phyloP scores from a whole-genome alignment of 2,113 vertebrate genomes.

The Nothoprocta perdicaria region DNA sequence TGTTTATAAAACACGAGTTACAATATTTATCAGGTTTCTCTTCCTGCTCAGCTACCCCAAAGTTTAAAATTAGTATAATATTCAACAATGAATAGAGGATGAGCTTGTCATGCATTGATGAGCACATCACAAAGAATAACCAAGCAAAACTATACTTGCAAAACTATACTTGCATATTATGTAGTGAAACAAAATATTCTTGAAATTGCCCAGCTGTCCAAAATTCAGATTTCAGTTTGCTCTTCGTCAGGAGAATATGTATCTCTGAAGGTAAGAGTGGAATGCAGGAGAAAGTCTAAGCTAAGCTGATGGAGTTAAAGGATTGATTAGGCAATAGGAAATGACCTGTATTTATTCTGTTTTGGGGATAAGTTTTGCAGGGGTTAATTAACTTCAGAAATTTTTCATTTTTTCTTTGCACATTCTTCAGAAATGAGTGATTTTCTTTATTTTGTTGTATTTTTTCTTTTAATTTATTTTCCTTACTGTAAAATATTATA shows the following conservation, averaged over 20 bases:
- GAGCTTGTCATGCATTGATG: neutral
- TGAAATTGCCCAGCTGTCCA: neutral
- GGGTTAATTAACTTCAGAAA: neutral
- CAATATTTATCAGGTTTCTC: neutral
- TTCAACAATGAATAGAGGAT: neutral
- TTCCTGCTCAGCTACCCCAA: neutral
- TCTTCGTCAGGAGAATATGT: neutral
- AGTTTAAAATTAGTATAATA: neutral
- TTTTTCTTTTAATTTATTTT: neutral
- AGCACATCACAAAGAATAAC: neutral
- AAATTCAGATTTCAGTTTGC: neutral
- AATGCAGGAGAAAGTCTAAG: neutral
- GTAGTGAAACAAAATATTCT: neutral
- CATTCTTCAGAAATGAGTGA: neutral
- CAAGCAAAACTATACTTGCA: neutral
- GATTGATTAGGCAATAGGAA: neutral
- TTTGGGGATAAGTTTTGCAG: neutral
- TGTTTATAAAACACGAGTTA: neutral
- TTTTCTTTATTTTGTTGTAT: neutral
- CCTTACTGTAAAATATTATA: neutral
- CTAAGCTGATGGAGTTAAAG: neutral
- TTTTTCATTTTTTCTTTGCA: neutral
- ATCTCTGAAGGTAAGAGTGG: neutral
- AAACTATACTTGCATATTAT: neutral
- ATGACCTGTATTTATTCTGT: neutral